These are phyloP conservation scores for Lipotes vexillifer DNA, from an alignment of 2,113 vertebrate species.

Conservation along the genomic window DNA sequence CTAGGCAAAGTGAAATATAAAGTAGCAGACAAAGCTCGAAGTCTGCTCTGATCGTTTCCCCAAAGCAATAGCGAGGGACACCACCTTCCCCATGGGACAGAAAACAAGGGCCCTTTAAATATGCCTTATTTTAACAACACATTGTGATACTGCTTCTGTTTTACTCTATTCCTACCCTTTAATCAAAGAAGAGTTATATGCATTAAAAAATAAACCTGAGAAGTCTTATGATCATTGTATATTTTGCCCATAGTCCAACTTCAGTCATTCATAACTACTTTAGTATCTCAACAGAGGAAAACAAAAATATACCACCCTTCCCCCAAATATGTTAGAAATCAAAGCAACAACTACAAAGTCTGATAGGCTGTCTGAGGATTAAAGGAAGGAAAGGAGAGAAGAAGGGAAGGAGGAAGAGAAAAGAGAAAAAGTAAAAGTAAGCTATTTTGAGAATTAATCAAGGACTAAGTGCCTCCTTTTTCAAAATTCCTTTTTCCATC, in stretches of 20 bases:
- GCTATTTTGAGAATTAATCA: background rate
- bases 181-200: background rate
- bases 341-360: background rate
- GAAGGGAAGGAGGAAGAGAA: background rate
- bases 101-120: background rate
- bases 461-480: background rate
- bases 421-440: background rate
- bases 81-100: rapidly evolving
- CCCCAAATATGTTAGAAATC: background rate
- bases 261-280: background rate
- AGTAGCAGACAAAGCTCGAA: background rate
- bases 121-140: background rate
- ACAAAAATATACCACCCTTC: background rate
- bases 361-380: background rate
- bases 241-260: background rate
- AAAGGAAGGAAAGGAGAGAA: background rate
- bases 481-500: background rate
- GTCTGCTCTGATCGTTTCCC: background rate
- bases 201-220: background rate
- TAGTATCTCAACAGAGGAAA: background rate
- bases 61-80: background rate
- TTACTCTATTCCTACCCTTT: background rate
- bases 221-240: background rate
- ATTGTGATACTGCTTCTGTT: background rate
- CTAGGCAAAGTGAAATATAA: background rate